Evolutionary conservation across 2,113 vertebrate genomes (phyloP).

Genomic region (Carassius auratus): DNA sequence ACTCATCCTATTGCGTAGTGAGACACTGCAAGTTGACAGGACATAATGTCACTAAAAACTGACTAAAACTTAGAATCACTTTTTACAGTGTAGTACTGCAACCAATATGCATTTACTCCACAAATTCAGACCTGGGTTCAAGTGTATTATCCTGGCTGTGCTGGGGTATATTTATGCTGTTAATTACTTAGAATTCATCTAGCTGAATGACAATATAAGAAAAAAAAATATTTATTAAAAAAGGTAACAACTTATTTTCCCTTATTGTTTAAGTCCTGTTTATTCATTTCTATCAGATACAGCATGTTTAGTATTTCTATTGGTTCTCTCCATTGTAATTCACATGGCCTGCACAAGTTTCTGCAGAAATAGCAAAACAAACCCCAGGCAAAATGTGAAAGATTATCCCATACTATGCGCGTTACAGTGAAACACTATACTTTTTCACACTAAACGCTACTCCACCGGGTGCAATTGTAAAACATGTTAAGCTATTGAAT

Average conservation of each 20-base stretch:
- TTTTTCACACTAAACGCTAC: slow-evolving; percentile 78
- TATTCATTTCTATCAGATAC: slow-evolving; percentile 75
- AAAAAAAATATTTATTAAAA: slow-evolving; percentile 64
- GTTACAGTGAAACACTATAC: slow-evolving; percentile 76
- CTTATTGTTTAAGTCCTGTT: slow-evolving; percentile 69
- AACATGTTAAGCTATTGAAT: slow-evolving; percentile 80
- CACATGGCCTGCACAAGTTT: slow-evolving; percentile 78
- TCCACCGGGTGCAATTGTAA: slow-evolving; percentile 80
- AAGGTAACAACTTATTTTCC: slow-evolving; percentile 69
- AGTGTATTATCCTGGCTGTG: neutral
- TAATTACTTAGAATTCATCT: slow-evolving; percentile 67
- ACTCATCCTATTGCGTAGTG: no score
- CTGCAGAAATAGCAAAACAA: slow-evolving; percentile 82
- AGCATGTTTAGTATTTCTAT: slow-evolving; percentile 68
- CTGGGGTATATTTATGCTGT: slow-evolving; percentile 49
- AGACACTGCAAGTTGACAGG: no score
- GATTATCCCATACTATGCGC: slow-evolving; percentile 77
- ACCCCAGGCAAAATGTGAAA: slow-evolving; percentile 81
- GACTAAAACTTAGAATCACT: no score
- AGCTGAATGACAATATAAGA: slow-evolving; percentile 61
- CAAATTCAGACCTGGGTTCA: neutral
- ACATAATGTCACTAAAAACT: no score
- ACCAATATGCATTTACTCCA: neutral
- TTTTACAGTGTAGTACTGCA: neutral
- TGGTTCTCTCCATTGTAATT: slow-evolving; percentile 72